Base-by-base conservation (phyloP, 1,140 invertebrate genomes). In the Drosophila orena region DNA sequence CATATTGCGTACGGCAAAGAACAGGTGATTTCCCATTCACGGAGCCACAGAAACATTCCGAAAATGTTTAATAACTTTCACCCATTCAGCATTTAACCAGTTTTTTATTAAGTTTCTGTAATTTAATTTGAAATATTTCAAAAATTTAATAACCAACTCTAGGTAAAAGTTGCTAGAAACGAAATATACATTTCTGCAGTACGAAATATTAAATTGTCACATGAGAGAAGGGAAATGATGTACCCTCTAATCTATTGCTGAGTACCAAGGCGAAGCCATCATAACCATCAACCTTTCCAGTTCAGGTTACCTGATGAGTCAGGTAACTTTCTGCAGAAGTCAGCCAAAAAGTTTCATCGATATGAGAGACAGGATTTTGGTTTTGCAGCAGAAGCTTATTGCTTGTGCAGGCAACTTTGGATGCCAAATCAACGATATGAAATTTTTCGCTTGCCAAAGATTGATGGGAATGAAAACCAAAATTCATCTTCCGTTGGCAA, bases 281-380 rank as follows among this genome's bases (percentile, higher is more conserved):
- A n/a, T n/a, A n/a, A n/a, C n/a, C n/a, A 30, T 46, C 35, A 0
- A 14, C 30, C 27, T 44, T 34, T 44, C 8, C 15, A 14, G 22
- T 56, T 59, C 30, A 50, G 37, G 53, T 43, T 76, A 58, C 72
- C 72, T 75, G 47, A 44, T 24, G 40, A 12, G 15, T 17, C 37
- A 7, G 40, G 59, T 46, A 59, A 60, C 57, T 64, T 79, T 79
- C 17, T 52, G 76, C 57, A 27, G 7, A 65, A 75, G 60, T 53
- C 44, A 72, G 56, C 54, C 30, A 52, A 81, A 81, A 77, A 58
- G 15, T 47, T 42, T 22, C 52, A 57, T 78, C 53, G 43, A 84
- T 59, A 66, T 77, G 68, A 77, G 59, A 57, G 59, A 57, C 62
- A 81, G 59, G 68, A 81, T 74, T 77, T 75, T 54, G 54, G 66